Percentiles rank a stretch among this genome's conserved stretches.
Conservation (phyloP, 2,113 vertebrate species). For the Todiramphus chloris region DNA sequence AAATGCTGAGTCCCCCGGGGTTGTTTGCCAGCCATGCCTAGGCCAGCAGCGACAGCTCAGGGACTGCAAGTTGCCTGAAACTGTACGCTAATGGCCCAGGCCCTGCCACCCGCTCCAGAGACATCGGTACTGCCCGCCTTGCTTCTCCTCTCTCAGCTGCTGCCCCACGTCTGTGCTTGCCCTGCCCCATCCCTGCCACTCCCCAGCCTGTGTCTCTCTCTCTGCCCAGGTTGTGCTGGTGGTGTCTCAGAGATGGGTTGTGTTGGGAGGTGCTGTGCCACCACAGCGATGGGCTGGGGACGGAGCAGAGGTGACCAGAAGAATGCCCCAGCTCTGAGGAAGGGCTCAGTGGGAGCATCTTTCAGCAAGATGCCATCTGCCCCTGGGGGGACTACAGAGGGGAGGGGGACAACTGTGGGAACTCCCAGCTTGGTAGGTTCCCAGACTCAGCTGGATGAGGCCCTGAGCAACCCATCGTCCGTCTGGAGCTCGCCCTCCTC, state of each 20-base stretch:
- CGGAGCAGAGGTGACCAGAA: background rate
- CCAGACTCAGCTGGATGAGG: background rate
- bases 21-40: conserved; percentile 1
- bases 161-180: rapidly evolving
- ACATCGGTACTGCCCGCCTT: background rate
- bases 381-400: rapidly evolving
- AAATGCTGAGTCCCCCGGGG: background rate
- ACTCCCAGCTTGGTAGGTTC: background rate
- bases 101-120: background rate
- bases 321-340: background rate
- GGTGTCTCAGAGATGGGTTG: background rate
- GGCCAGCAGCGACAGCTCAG: background rate
- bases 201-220: rapidly evolving
- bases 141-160: background rate
- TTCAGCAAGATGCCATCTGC: rapidly evolving
- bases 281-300: background rate
- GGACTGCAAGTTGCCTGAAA: conserved; percentile 31
- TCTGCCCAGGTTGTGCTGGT: background rate
- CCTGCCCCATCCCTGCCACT: background rate
- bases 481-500: background rate
- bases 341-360: background rate
- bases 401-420: background rate
- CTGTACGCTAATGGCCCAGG: conserved; percentile 26
- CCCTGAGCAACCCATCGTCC: rapidly evolving
- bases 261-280: rapidly evolving